Percentiles rank a stretch among this genome's conserved stretches.
These are phyloP conservation scores for Synergus laeviventris DNA, from an alignment of 2,888 invertebrate species.

Conservation along the genomic window DNA sequence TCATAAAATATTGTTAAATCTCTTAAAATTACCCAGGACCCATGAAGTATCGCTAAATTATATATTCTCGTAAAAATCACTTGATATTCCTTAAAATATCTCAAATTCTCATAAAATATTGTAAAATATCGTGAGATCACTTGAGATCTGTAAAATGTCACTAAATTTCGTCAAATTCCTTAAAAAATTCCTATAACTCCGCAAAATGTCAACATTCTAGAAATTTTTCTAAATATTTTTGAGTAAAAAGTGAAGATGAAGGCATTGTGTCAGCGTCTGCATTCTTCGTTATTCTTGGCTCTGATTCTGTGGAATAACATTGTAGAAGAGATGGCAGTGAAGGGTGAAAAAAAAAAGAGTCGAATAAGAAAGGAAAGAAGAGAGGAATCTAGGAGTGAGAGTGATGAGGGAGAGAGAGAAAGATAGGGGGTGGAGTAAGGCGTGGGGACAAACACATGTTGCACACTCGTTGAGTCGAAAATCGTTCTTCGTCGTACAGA, in stretches of 20 bases:
- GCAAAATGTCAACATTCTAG: too few relatives aligned
- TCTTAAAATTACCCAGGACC: too few relatives aligned
- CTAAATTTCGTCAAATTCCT: too few relatives aligned
- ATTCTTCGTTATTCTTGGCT: slow-evolving; percentile 60
- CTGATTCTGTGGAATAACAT: slow-evolving; percentile 64
- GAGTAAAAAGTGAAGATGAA: slow-evolving; percentile 60
- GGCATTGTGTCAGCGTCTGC: slow-evolving; percentile 60
- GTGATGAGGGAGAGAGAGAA: slow-evolving; percentile 42
- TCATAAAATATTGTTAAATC: too few relatives aligned
- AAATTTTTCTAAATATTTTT: too few relatives aligned
- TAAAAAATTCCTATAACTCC: too few relatives aligned
- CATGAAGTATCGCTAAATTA: too few relatives aligned
- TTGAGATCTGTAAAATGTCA: too few relatives aligned
- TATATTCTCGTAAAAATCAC: too few relatives aligned
- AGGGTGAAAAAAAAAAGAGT: slow-evolving; percentile 45
- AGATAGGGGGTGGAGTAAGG: slow-evolving; percentile 57
- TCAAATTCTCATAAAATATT: too few relatives aligned
- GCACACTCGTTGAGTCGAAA: slow-evolving; percentile 65
- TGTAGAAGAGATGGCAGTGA: slow-evolving; percentile 52
- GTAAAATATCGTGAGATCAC: too few relatives aligned
- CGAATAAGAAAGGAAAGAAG: slow-evolving; percentile 48
- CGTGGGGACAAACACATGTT: slow-evolving; percentile 73
- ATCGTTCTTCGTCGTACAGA: slow-evolving; percentile 58
- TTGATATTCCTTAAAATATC: too few relatives aligned
- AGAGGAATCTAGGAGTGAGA: slow-evolving; percentile 47